Base-by-base conservation (phyloP, 2,888 invertebrate species). In the Drosophila vallismaia region DNA sequence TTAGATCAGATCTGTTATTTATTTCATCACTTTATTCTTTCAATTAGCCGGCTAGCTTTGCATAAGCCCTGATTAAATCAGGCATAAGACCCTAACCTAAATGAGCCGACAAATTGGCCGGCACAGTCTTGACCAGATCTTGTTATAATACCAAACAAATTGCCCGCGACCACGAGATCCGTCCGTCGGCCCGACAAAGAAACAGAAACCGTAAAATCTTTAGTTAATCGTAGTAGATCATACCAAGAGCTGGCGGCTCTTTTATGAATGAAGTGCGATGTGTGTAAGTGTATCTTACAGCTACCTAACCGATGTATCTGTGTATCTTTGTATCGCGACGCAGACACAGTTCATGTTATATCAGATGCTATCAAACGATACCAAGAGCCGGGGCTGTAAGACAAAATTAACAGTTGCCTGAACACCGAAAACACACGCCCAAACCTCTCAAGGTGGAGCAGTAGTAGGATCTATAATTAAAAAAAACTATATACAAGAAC, bases 341-440 rank as follows among this genome's bases (percentile, higher is more conserved):
- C 53, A 83, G 77, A 72, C 78, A 80, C 86, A 86, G 84, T 78
- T 86, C 66, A 78, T 60, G 64, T 84, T 81, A 76, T 75, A 60
- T 42, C 60, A 81, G 85, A 76, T 82, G 70, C 70, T 72, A 52
- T n/a, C 70, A 57, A 66, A 42, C 8, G 57, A 71, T 64, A 58
- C 55, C 55, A 38, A 40, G 29, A 72, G 57, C 57, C 51, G 51
- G 74, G 74, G 86, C 79, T 82, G 88, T 85, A 79, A 79, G 71
- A 76, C 86, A 82, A 79, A 87, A 86, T 87, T 86, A 84, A 84
- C 84, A 84, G 84, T 84, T 84, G 86, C 80, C 74, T 85, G 88
- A 79, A 62, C 82, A 83, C 74, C 74, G 54, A 60, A 54, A 54
- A 57, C 57, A 63, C 69, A 54, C 59, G 45, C 68, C 70, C 63